These are phyloP conservation scores for Folsomia manolachei DNA, from an alignment of 2,888 invertebrate species.

Conservation along the genomic window DNA sequence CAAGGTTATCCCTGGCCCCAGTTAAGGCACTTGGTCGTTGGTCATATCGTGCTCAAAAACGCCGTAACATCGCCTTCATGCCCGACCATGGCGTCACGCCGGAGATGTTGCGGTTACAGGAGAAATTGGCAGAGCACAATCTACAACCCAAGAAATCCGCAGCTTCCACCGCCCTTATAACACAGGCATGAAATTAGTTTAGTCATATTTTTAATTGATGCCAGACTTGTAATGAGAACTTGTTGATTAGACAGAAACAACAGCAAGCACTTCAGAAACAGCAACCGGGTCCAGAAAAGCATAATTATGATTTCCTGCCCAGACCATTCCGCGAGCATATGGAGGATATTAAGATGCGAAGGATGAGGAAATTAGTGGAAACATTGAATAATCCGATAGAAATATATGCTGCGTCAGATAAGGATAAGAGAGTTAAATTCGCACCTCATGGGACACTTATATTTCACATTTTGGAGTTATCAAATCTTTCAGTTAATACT, in stretches of 20 bases:
- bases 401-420: slow-evolving; percentile 29
- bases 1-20: too few relatives aligned
- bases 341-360: slow-evolving; percentile 25
- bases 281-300: too few relatives aligned
- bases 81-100: background rate
- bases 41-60: background rate
- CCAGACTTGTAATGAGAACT: background rate
- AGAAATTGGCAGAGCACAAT: background rate
- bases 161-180: background rate
- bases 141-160: background rate
- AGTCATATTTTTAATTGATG: background rate
- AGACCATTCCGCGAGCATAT: slow-evolving; percentile 32
- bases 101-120: background rate
- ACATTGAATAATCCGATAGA: slow-evolving; percentile 32
- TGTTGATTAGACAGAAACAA: background rate
- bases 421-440: slow-evolving; percentile 30
- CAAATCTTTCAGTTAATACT: slow-evolving; percentile 23
- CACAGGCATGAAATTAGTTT: background rate
- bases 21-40: background rate
- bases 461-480: slow-evolving; percentile 42
- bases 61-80: background rate
- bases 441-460: slow-evolving; percentile 35
- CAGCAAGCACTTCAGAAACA: background rate
- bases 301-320: too few relatives aligned
- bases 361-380: slow-evolving; percentile 26